These are phyloP conservation scores for Misgurnus mizolepis DNA, from an alignment of 2,113 vertebrate species.

Conservation along the genomic window DNA sequence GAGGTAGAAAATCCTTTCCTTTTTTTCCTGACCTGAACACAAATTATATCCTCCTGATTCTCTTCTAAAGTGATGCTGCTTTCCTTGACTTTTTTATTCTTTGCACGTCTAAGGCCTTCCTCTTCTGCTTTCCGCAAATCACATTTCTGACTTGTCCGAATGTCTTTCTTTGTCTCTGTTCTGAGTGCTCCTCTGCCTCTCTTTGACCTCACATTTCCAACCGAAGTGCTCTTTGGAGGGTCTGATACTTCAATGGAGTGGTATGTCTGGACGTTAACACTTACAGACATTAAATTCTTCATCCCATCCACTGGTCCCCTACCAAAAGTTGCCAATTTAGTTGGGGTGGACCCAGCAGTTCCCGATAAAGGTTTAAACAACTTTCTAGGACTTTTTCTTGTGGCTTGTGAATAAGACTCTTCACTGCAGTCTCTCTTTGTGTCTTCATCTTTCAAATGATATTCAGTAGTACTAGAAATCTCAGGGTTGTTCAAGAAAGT, in stretches of 20 bases:
- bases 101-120: not conserved
- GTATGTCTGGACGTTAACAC: not conserved
- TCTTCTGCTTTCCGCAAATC: not conserved
- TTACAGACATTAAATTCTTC: not conserved
- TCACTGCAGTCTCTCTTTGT: not conserved
- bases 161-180: not conserved
- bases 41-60: not conserved
- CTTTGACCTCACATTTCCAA: not conserved
- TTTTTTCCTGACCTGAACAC: not conserved
- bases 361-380: not conserved
- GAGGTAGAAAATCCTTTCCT: not conserved
- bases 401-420: not conserved
- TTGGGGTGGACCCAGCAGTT: not conserved
- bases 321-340: not conserved
- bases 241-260: conserved; percentile 1
- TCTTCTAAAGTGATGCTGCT: not conserved
- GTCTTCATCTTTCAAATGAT: not conserved
- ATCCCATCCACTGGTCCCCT: not conserved
- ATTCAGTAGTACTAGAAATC: conserved; percentile 5
- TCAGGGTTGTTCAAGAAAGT: not conserved
- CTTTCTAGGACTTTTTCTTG: conserved; percentile 28
- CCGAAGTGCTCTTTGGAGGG: not conserved
- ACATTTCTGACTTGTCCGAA: not conserved
- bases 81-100: not conserved
- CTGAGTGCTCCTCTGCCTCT: not conserved